Evolutionary conservation across 2,797 vertebrate genomes (phyloP), one percentile per base, ranked within the genome.

Genomic region (Neoniphon sammara): DNA sequence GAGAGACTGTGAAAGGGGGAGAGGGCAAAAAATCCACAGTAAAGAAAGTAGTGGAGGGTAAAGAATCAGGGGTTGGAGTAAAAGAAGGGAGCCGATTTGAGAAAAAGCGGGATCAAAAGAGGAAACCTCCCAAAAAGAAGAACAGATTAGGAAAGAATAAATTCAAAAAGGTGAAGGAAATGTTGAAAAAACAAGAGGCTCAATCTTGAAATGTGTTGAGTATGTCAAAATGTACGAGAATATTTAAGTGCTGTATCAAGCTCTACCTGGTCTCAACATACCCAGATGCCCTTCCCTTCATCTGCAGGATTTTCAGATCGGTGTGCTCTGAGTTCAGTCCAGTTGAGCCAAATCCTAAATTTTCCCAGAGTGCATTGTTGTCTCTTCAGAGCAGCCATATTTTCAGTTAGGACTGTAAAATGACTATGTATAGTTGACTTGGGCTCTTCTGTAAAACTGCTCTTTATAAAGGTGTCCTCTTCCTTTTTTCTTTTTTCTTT

Each of bases 81-180:
- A 92, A 88, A 27, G 83, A 88, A 8, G 82, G 78, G 31, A 91
- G 74, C 71, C 69, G 34, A 67, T 89, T 93, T 86, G 88, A 93
- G 80, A 94, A 94, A 75, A 93, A 93, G 59, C 69, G 72, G 21
- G 81, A n/a, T 20, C 89, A 88, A 54, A 89, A 83, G 12, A 90
- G 23, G 12, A 93, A 84, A 53, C 70, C 69, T 1, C 65, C 75
- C 18, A 68, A 71, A 58, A 90, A 86, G 27, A 82, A 86, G 42
- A 84, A 85, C 1, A 90, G 91, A 84, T 87, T 94, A 21, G 93
- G 93, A 52, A 94, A 94, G 80, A 95, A 94, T 77, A 93, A 88
- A 83, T 94, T 94, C 78, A 91, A 52, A 31, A 92, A 93, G 74
- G 63, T 94, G 85, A 94, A 90, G 86, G 36, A 55, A 9, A 61